A percentile compares a stretch with the other conserved stretches of the same genome.
phyloP scores from a whole-genome alignment of 2,888 invertebrate species.

The Aleiodes leptofemur region DNA sequence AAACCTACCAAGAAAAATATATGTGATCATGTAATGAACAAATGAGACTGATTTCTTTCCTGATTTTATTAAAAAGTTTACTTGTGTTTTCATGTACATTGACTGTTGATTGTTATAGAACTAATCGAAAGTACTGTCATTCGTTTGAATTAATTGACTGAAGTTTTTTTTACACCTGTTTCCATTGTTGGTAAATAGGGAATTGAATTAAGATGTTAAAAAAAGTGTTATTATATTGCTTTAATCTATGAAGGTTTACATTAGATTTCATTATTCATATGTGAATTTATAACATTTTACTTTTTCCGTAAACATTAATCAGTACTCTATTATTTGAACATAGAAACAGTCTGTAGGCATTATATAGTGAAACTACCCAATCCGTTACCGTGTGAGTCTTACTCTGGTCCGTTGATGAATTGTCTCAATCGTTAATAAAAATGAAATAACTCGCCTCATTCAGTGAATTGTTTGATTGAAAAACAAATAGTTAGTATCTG shows the following conservation, averaged over 20 bases:
- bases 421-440: conserved; percentile 41
- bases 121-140: not conserved
- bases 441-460: conserved; percentile 35
- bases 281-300: conserved; percentile 53
- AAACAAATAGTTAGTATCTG: conserved; percentile 28
- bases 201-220: not conserved
- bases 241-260: conserved; percentile 70
- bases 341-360: conserved; percentile 47
- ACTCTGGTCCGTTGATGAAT: conserved; percentile 45
- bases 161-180: too few relatives aligned
- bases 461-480: not conserved
- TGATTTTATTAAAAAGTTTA: conserved; percentile 21
- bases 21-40: conserved; percentile 1
- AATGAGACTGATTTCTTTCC: not conserved
- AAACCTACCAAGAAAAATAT: conserved; percentile 45
- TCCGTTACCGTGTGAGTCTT: conserved; percentile 45
- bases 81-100: conserved; percentile 1
- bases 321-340: conserved; percentile 50
- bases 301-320: conserved; percentile 43
- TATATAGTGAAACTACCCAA: conserved; percentile 45
- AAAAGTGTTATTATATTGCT: conserved; percentile 22
- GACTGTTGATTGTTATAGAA: not conserved
- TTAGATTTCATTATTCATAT: conserved; percentile 68
- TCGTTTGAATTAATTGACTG: too few relatives aligned
- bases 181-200: too few relatives aligned